Conservation (phyloP, 2,113 vertebrate species). For the Perccottus glenii region DNA sequence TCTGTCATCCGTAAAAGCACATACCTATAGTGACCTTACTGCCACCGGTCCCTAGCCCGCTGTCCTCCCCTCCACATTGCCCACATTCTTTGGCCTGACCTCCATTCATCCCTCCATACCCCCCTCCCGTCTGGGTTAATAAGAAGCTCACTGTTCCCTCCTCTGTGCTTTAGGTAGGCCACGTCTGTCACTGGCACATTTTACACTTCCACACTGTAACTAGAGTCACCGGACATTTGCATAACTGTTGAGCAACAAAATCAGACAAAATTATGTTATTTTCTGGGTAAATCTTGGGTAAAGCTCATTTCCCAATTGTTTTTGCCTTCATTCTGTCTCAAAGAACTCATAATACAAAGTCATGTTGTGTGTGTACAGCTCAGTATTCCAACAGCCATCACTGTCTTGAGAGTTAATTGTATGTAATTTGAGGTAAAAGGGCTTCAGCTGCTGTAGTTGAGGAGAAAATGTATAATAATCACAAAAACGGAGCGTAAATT, state of each 20-base stretch:
- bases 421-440: no score
- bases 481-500: no score
- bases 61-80: constrained; percentile 61
- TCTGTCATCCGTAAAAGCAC: constrained; percentile 24
- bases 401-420: no score
- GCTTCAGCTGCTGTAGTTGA: no score
- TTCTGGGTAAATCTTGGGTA: no score
- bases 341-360: no score
- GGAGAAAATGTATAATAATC: no score
- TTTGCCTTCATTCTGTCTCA: no score
- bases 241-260: background rate
- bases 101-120: constrained; percentile 62
- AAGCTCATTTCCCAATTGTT: no score
- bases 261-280: no score
- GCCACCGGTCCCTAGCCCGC: constrained; percentile 14
- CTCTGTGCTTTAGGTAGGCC: constrained; percentile 59
- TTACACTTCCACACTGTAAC: constrained; percentile 50
- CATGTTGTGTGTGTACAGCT: no score
- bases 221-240: background rate
- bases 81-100: constrained; percentile 74
- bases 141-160: constrained; percentile 71
- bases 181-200: constrained; percentile 43
- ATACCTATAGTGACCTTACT: constrained; percentile 56
- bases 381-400: no score
- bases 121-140: constrained; percentile 56